Evolutionary conservation across 92 coral and sea anemone species (phyloP), one percentile per base, ranked within the genome.

Genomic region (Palythoa grandis): DNA sequence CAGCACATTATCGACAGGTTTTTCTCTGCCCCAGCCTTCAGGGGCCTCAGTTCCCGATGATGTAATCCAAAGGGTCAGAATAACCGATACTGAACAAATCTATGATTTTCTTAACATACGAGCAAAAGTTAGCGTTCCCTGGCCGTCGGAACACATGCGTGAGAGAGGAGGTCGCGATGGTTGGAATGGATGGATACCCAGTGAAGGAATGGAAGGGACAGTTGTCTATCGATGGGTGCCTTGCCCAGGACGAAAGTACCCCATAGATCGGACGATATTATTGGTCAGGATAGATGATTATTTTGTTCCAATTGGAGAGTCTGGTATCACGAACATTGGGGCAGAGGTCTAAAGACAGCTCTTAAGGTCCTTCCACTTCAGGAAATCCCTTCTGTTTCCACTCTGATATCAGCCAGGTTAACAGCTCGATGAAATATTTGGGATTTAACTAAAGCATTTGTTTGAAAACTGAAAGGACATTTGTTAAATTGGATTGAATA

Each of bases 101-200:
- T 92, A 92, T 23, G 95, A 92, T 66, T 74, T 86, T 72, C 91
- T 94, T 29, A 94, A 94, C 74, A 82, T 92, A 66, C 92, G 95
- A 11, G 90, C 95, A 9, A 89, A 93, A 40, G 89, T 90, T 22
- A 95, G 92, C 40, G 98, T 94, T 29, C 92, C 88, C 83, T 94
- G 98, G 98, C 98, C 98, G n/a, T 92, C 95, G 29, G 98, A 94
- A 53, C 68, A 88, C 82, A 94, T 94, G 98, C 82, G 98, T 61
- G 94, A 92, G 39, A 89, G 78, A 15, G 98, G 98, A 29, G 98
- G 98, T 17, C 82, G 88, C 70, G 88, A 86, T 35, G 82, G 65
- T 67, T 94, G 98, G 98, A 94, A 90, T 76, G 95, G 93, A 85
- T 94, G 98, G 98, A 85, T 73, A 54, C 98, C 98, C 52, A 82